phyloP scores from a whole-genome alignment of 2,113 vertebrate genomes.

The Oncorhynchus mykiss region DNA sequence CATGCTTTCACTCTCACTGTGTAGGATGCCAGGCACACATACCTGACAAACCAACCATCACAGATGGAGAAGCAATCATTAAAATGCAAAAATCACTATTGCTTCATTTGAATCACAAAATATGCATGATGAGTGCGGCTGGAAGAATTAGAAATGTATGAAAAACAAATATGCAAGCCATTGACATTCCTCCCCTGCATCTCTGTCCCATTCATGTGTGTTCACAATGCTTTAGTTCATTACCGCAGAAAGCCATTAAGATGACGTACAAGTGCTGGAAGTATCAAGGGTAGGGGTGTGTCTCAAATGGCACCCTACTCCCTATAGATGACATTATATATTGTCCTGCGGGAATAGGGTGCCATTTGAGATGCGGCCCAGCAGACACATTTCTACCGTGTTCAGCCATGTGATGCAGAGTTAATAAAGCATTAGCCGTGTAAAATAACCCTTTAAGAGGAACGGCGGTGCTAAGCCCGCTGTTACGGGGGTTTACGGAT shows the following conservation, averaged over 20 bases:
- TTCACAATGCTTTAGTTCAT: neutral
- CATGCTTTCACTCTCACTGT: neutral
- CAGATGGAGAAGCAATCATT: slow-evolving; percentile 10
- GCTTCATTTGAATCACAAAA: neutral
- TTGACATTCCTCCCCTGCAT: too few relatives aligned
- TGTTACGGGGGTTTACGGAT: slow-evolving; percentile 19
- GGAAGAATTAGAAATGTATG: slow-evolving; percentile 1
- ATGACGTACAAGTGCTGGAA: neutral
- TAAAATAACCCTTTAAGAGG: neutral
- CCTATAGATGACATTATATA: too few relatives aligned
- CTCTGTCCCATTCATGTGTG: neutral
- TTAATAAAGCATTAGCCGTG: neutral
- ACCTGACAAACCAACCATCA: neutral
- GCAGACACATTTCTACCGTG: neutral
- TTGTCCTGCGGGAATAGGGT: too few relatives aligned
- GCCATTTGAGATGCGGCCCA: neutral
- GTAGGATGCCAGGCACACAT: neutral
- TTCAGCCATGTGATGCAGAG: neutral
- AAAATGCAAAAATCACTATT: neutral
- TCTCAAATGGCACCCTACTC: too few relatives aligned
- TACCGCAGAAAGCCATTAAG: neutral
- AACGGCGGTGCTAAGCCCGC: slow-evolving; percentile 16
- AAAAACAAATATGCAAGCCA: neutral
- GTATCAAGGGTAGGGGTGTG: neutral
- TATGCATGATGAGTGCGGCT: neutral